Base-by-base conservation (phyloP, 2,888 invertebrate genomes). In the Nasonovia ribisnigri region DNA sequence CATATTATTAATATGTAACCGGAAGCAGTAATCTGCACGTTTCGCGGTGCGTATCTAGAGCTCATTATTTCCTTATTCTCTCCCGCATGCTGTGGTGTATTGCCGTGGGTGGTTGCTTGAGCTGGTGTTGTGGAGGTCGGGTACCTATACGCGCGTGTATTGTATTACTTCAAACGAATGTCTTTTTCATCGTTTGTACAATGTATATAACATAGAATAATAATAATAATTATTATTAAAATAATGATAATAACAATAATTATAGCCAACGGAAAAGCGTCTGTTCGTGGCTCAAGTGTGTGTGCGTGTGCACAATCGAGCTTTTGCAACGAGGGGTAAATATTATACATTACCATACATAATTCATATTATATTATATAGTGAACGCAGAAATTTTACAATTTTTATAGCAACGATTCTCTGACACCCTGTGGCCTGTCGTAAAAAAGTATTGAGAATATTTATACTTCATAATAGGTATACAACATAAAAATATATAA, bases 241-340 rank as follows among this genome's bases (percentile, higher is more conserved):
- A 77, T 77, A 77, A 77, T 77, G 8, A 77, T 77, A 77, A 77
- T 77, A 36, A 77, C 20, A 77, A 77, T 36, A 77, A 77, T 77
- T 77, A 77, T 36, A 36, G 36, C 77, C 36, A 24, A 77, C 77
- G 36, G 36, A 36, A 77, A 77, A 77, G 36, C 48, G 48, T 51
- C 51, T 36, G 88, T 88, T 36, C 88, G 36, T 88, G 88, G 51
- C 88, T 88, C 36, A 36, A 88, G 88, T 88, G 88, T 48, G 51
- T 8, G 36, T 36, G 77, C 77, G 20, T 77, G 77, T 88, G 48
- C 88, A 24, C 51, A 36, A 77, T 48, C 77, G 20, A 77, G 77
- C 36, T 77, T 77, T 77, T 77, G 20, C 77, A 20, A 36, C 77
- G 20, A 77, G 8, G 77, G 36, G 77, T 36, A 20, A 36, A 77